Evolutionary conservation across 2,797 vertebrate genomes (phyloP), one percentile per base, ranked within the genome.

Genomic region (Phrynocephalus vlangalii): DNA sequence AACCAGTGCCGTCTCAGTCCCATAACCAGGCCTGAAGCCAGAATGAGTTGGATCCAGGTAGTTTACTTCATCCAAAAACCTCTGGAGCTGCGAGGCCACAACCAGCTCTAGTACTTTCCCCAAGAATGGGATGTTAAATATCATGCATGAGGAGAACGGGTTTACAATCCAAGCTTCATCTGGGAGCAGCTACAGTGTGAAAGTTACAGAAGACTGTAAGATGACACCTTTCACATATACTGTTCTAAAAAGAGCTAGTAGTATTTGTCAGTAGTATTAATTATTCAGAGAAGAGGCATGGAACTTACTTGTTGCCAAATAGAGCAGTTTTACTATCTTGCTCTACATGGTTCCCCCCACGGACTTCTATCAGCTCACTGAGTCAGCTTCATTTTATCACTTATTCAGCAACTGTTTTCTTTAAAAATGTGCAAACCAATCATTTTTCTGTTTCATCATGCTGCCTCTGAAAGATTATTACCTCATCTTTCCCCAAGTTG

Each of bases 391-490:
- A 38, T 56, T 79, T 56, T 71, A 86, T 86, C 79, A 71, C 16
- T 86, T 86, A 79, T 79, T 79, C 84, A 79, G 48, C n/a, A 79
- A 78, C 44, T 70, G 52, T 11, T 16, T 26, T 68, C 79, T 86
- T 79, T 78, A 6, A 52, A 56, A 56, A 56, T 22, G 24, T 11
- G 24, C 44, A 76, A 48, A 44, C 38, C 38, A 8, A 56, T 60
- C 15, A 8, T 24, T 26, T 82, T 26, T 76, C 38, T 66, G 18
- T 84, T 44, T 56, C 66, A 33, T 50, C 48, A 2, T n/a, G n/a
- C 22, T 71, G 48, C 66, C 6, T 30, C 71, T 44, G 33, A 63
- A 71, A 63, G 71, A 66, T 76, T 75, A 24, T 63, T 16, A 9
- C 85, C 68, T 86, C 24, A 70, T 56, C 72, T 86, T 71, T 86